Percentiles rank a stretch among this genome's conserved stretches.
Conservation (phyloP, 2,797 vertebrate genomes). For the Brotula barbata region DNA sequence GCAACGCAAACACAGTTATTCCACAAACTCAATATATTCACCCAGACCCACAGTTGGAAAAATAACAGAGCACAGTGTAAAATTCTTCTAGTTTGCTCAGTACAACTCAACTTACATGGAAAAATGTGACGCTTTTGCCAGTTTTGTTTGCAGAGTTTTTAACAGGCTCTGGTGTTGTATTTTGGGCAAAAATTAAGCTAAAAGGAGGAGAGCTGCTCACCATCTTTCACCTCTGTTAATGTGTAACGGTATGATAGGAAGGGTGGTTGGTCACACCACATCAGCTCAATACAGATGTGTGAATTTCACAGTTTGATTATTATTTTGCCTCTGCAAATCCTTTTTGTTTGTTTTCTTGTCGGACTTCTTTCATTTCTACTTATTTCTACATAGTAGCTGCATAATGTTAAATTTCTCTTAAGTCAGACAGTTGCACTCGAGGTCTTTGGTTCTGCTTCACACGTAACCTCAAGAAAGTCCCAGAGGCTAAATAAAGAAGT, state of each 20-base stretch:
- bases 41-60: neutral
- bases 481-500: conserved; percentile 66
- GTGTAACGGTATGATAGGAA: conserved; percentile 32
- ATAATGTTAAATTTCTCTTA: no score
- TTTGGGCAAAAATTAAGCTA: no score
- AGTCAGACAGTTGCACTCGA: no score
- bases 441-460: conserved; percentile 45
- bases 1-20: conserved; percentile 1
- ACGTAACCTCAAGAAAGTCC: conserved; percentile 47
- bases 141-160: no score
- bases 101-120: neutral
- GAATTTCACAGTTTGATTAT: conserved; percentile 9
- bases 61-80: neutral
- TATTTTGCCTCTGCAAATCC: neutral
- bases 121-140: neutral
- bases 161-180: no score
- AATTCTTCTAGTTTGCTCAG: neutral
- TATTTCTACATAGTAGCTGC: no score
- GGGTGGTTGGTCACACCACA: neutral
- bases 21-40: conserved; percentile 3
- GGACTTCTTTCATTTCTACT: no score
- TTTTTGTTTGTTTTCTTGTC: neutral
- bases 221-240: conserved; percentile 57
- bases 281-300: conserved; percentile 2
- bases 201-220: conserved; percentile 33